Percentiles rank a stretch among this genome's conserved stretches.
Conservation (phyloP, 2,888 invertebrate species). For the Dyspetes luteomarginatus region DNA sequence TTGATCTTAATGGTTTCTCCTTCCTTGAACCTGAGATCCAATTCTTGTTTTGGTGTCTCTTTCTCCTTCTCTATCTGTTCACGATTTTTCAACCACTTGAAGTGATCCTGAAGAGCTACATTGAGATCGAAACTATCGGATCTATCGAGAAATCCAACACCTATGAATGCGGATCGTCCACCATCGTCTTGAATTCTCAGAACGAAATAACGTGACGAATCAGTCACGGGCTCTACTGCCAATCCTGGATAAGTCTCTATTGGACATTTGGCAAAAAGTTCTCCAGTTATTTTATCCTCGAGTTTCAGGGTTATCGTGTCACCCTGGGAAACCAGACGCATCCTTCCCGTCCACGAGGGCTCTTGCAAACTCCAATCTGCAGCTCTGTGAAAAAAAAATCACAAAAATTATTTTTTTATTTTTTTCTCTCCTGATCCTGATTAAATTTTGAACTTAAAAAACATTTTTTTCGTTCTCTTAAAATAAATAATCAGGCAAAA, state of each 20-base stretch:
- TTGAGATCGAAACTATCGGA: slow-evolving; percentile 99
- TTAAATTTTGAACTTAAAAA: too few relatives aligned
- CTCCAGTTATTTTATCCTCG: slow-evolving; percentile 97
- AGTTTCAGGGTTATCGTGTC: slow-evolving; percentile 95
- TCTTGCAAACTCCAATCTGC: slow-evolving; percentile 99
- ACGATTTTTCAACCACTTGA: slow-evolving; percentile 95
- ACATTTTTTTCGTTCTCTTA: background rate
- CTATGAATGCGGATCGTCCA: slow-evolving; percentile 97
- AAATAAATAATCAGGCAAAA: too few relatives aligned
- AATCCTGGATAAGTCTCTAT: slow-evolving; percentile 97
- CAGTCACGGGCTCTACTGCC: slow-evolving; percentile 97
- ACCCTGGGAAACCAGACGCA: slow-evolving; percentile 95
- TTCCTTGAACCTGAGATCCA: slow-evolving; percentile 99
- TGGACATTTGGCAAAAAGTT: slow-evolving; percentile 98
- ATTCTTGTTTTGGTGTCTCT: slow-evolving; percentile 89
- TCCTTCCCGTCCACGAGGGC: slow-evolving; percentile 99
- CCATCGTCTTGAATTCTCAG: slow-evolving; percentile 97
- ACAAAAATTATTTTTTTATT: too few relatives aligned
- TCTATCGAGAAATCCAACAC: slow-evolving; percentile 98
- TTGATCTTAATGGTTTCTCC: slow-evolving; percentile 99
- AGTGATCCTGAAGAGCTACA: slow-evolving; percentile 99
- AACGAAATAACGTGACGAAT: slow-evolving; percentile 99
- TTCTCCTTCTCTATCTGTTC: slow-evolving; percentile 93
- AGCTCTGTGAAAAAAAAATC: too few relatives aligned
- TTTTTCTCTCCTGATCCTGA: too few relatives aligned